Evolutionary conservation across 2,113 vertebrate genomes (phyloP).

Genomic region (Entelurus aequoreus): DNA sequence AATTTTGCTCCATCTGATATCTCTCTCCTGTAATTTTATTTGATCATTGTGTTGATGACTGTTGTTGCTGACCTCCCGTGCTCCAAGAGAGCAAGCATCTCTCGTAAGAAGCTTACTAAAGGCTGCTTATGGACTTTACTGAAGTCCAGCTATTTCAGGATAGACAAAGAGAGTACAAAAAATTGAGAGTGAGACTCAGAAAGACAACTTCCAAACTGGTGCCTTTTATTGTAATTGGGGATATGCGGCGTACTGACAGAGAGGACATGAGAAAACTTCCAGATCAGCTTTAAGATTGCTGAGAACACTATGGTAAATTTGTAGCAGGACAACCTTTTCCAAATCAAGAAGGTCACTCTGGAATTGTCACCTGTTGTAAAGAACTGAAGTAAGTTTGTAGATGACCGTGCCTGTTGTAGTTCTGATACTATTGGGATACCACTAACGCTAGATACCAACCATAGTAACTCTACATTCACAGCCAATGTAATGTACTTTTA

Average conservation of each 20-base stretch:
- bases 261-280: slow-evolving; percentile 31
- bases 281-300: slow-evolving; percentile 14
- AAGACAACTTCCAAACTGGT: slow-evolving; percentile 29
- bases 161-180: slow-evolving; percentile 37
- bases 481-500: slow-evolving; percentile 48
- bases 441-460: slow-evolving; percentile 31
- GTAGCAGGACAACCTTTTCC: slow-evolving; percentile 6
- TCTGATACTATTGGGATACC: slow-evolving; percentile 17
- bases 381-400: slow-evolving; percentile 12
- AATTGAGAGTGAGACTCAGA: slow-evolving; percentile 12
- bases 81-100: slow-evolving; percentile 48
- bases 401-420: slow-evolving; percentile 5
- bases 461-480: slow-evolving; percentile 29
- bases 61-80: slow-evolving; percentile 35
- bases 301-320: slow-evolving; percentile 7
- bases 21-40: slow-evolving; percentile 21
- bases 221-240: slow-evolving; percentile 26
- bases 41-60: slow-evolving; percentile 25
- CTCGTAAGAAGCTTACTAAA: slow-evolving; percentile 65
- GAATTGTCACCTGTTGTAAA: slow-evolving; percentile 8
- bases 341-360: not conserved
- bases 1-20: slow-evolving; percentile 13
- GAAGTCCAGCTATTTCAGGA: slow-evolving; percentile 54
- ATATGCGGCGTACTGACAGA: slow-evolving; percentile 15
- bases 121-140: slow-evolving; percentile 65